Evolutionary conservation across 2,797 vertebrate genomes (phyloP).

Genomic region (Hylomyscus alleni): DNA sequence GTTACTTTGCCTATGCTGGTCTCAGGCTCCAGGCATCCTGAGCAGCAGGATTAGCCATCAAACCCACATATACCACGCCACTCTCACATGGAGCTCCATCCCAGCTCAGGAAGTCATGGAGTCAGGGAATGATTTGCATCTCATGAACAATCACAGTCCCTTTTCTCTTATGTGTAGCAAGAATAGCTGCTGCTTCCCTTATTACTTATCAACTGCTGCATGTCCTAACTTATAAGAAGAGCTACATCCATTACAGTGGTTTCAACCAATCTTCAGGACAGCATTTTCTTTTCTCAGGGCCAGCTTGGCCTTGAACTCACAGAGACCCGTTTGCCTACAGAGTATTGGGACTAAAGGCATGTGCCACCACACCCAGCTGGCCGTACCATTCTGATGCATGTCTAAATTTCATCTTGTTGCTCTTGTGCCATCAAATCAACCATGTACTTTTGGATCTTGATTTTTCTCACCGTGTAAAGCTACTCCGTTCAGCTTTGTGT

Average conservation of each 20-base stretch:
- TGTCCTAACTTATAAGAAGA: constrained; percentile 11
- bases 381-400: neutral
- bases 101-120: neutral
- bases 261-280: constrained; percentile 40
- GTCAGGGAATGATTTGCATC: neutral
- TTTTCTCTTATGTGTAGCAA: neutral
- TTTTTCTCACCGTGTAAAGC: neutral
- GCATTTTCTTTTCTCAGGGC: neutral
- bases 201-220: constrained; percentile 21
- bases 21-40: neutral
- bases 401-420: constrained; percentile 35
- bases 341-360: neutral
- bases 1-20: neutral
- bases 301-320: neutral
- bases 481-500: neutral
- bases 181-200: neutral
- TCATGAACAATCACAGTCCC: neutral
- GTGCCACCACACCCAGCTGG: neutral
- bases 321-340: neutral
- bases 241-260: neutral
- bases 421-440: constrained; percentile 3
- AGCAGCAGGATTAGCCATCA: neutral
- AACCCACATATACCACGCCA: neutral
- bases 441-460: constrained; percentile 10
- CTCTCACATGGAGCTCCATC: neutral